Base-by-base conservation (phyloP, 2,113 vertebrate genomes). In the Epinephelus moara region DNA sequence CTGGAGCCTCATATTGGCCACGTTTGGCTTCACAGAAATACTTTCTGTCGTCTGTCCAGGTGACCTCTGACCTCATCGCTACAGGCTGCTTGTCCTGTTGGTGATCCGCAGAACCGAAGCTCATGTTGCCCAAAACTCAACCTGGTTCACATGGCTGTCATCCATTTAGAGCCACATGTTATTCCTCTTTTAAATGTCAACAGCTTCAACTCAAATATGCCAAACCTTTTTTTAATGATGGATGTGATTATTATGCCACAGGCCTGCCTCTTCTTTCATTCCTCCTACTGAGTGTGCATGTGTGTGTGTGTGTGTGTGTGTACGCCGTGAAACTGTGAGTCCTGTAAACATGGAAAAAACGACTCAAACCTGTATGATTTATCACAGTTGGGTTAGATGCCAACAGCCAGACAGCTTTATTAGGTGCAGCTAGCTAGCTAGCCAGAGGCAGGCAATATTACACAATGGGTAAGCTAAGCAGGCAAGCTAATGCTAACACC, bases 331-430 rank as follows among this genome's bases (percentile, higher is more conserved):
- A 78, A 68, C 72, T 70, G 53, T 3, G 19, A 87, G 69, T 75
- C 49, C 74, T 83, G 69, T 70, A 90, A 81, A 88, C 77, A 90
- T 27, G 82, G 75, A 84, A 84, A 70, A 85, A 80, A 45, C 37
- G 18, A 75, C 73, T 74, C 57, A 71, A 67, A 75, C 70, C 64
- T 75, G 25, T 52, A 73, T 80, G 66, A 85, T 84, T 78, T 80
- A 69, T 89, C 88, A 82, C 86, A 78, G 81, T 69, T 81, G 80
- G 80, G 63, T 80, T 63, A 10, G 53, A 71, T 84, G 87, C 84
- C 56, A 8, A 5, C 40, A 73, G 84, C 80, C 81, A 67, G 53
- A 86, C 50, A 42, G 81, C 85, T 92, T 89, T 86, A 90, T 76
- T 72, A 83, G 76, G 77, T 88, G 64, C 80, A 88, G 81, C 60